Evolutionary conservation across 2,797 vertebrate genomes (phyloP).

Genomic region (Sus cebifrons): DNA sequence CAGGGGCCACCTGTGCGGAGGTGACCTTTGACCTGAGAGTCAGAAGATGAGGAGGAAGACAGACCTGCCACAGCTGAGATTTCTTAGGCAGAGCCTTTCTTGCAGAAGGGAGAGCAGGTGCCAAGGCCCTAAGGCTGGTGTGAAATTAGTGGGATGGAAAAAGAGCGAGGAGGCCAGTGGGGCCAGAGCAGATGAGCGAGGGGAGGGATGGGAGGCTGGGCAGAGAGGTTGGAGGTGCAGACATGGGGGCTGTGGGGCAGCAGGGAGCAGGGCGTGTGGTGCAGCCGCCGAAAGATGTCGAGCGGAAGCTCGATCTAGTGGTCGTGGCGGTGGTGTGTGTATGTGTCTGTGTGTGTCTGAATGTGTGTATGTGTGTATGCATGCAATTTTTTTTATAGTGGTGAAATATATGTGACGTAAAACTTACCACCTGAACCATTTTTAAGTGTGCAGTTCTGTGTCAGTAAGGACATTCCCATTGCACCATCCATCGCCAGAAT

Average conservation of each 20-base stretch:
- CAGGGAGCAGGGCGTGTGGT: fast-evolving
- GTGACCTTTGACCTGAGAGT: not conserved
- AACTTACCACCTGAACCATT: conserved; percentile 1
- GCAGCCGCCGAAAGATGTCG: fast-evolving
- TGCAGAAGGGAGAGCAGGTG: not conserved
- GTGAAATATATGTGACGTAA: not conserved
- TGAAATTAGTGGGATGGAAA: conserved; percentile 14
- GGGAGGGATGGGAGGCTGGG: not conserved
- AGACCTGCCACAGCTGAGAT: not conserved
- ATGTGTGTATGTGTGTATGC: not conserved
- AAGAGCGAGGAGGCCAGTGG: not conserved
- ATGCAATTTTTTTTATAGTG: not conserved
- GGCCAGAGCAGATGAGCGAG: fast-evolving
- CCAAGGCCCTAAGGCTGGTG: not conserved
- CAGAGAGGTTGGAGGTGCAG: not conserved
- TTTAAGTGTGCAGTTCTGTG: not conserved
- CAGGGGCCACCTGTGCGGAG: not conserved
- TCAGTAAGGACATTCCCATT: not conserved
- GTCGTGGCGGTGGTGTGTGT: not conserved
- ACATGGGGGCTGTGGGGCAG: fast-evolving
- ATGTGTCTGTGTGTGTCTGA: not conserved
- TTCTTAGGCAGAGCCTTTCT: not conserved
- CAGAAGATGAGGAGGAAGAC: not conserved
- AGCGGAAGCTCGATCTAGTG: not conserved
- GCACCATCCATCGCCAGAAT: not conserved